Percentiles rank a stretch among this genome's conserved stretches.
These are phyloP conservation scores for Pteropus rufus DNA, from an alignment of 2,797 vertebrate species.

Conservation along the genomic window DNA sequence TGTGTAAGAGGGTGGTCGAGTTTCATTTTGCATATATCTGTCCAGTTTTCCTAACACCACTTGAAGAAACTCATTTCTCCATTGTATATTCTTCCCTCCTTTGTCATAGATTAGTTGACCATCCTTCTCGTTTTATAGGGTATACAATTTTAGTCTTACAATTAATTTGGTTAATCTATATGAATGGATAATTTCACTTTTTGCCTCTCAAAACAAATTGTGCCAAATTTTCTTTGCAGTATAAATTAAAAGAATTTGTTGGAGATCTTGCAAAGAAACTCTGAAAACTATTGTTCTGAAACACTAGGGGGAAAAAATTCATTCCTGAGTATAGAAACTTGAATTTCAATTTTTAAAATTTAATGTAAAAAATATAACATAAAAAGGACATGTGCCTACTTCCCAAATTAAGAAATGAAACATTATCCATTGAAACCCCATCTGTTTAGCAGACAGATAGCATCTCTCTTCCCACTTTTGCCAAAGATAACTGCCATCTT, in stretches of 20 bases:
- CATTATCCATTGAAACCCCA: background rate
- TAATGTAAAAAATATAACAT: background rate
- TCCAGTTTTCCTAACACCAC: background rate
- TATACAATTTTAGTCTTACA: background rate
- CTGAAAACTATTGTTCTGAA: constrained; percentile 22
- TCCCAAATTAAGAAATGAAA: background rate
- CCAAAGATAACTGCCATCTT: background rate
- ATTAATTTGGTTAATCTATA: background rate
- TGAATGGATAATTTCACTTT: background rate
- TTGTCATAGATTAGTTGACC: background rate
- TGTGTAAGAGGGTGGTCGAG: background rate
- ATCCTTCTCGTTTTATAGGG: constrained; percentile 1
- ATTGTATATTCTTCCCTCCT: background rate
- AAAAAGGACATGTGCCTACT: background rate
- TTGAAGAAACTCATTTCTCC: background rate
- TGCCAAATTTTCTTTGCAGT: constrained; percentile 4
- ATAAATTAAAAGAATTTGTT: constrained; percentile 20
- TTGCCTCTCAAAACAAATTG: background rate
- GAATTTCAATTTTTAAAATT: background rate
- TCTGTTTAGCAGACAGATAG: background rate
- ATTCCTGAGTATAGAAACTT: background rate
- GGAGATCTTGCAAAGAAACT: background rate
- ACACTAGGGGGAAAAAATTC: background rate
- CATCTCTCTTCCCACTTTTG: background rate
- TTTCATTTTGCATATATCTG: background rate